Base-by-base conservation (phyloP, 2,797 vertebrate genomes). In the Mycteria americana region DNA sequence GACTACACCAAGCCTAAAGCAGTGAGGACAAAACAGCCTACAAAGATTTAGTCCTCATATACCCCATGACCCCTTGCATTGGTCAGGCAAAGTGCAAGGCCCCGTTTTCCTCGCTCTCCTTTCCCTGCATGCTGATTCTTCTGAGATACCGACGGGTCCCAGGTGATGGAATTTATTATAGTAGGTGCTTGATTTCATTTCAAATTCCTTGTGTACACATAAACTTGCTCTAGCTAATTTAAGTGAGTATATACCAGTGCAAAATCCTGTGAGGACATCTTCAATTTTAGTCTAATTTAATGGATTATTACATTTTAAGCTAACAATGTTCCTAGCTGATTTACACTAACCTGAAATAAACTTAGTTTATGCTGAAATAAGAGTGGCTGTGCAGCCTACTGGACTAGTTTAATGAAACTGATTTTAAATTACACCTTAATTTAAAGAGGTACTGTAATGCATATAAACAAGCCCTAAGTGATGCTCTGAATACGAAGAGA, bases 351-450 rank as follows among this genome's bases (percentile, higher is more conserved):
- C 10, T 76, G 86, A 96, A 95, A 89, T 73, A 95, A 95, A 86
- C 67, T 88, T 45, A 18, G 72, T 67, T 94, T 77, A 85, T 67
- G 67, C 57, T 91, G 77, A 91, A 97, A 50, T 79, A 70, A 90
- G 73, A 69, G 83, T 41, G 77, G 59, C 83, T 75, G 67, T 0
- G 2, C 45, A 84, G 75, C 18, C 31, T 43, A 67, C 65, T 94
- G 91, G 76, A 48, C 69, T 69, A 53, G 79, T 79, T 86, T 93
- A 96, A 96, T 80, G 80, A 92, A 88, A 79, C n/a, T 37, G 35
- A 94, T 94, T 84, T 92, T 56, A 94, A 96, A 94, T 92, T 93
- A 88, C n/a, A 77, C 39, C 63, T 90, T 90, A 27, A 96, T 92
- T 96, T 95, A 82, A 90, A 77, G 59, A 74, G 70, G 48, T 43